Evolutionary conservation across 2,888 invertebrate genomes (phyloP).

Genomic region (Anaspis maculata): DNA sequence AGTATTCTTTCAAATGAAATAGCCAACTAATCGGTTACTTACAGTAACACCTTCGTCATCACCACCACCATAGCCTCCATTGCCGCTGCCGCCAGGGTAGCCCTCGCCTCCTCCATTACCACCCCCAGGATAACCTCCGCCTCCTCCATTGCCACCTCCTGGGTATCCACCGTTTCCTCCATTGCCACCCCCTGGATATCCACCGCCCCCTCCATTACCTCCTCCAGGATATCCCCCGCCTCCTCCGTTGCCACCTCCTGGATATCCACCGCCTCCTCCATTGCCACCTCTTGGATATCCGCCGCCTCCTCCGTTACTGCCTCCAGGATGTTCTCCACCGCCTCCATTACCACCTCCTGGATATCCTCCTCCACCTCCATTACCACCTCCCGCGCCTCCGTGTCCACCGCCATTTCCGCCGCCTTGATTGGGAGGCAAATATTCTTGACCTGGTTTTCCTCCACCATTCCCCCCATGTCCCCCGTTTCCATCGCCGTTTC

Average conservation of each 20-base stretch:
- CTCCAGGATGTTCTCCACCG: no score
- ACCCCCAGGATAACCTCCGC: no score
- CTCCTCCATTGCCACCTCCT: conserved; percentile 23
- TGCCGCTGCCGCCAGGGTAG: conserved; percentile 16
- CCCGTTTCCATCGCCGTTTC: conserved; percentile 21
- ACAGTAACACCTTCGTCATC: not conserved
- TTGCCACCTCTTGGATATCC: conserved; percentile 19
- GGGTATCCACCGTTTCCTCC: conserved; percentile 19
- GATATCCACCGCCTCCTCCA: conserved; percentile 11
- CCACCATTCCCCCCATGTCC: conserved; percentile 20
- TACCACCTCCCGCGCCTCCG: no score
- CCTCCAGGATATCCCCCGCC: conserved; percentile 5
- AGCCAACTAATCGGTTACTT: not conserved
- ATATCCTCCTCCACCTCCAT: conserved; percentile 11
- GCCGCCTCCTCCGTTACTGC: no score
- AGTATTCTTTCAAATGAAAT: no score
- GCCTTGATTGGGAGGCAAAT: conserved; percentile 15
- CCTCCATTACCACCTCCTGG: conserved; percentile 1
- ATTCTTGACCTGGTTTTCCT: conserved; percentile 9
- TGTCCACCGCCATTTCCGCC: conserved; percentile 5
- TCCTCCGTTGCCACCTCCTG: conserved; percentile 4
- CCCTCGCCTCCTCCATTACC: conserved; percentile 16
- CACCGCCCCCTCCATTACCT: no score
- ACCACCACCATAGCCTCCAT: conserved; percentile 17
- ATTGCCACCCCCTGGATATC: no score